Evolutionary conservation across 2,113 vertebrate genomes (phyloP).

Genomic region (Marcusenius ussheri): DNA sequence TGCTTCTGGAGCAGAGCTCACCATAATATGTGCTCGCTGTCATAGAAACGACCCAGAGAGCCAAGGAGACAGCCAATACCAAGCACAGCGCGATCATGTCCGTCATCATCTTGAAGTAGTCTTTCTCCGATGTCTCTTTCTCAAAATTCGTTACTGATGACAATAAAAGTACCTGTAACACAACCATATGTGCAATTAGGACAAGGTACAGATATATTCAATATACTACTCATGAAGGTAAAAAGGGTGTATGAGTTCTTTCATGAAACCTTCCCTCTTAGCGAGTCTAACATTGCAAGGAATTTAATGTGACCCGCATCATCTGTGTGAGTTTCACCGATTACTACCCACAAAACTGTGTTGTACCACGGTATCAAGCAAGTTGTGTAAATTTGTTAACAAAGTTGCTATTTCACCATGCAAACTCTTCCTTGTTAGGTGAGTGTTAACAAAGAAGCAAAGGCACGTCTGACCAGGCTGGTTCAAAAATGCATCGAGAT

Average conservation of each 20-base stretch:
- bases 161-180: conserved; percentile 17
- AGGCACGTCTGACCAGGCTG: background rate
- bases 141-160: conserved; percentile 33
- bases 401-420: background rate
- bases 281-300: background rate
- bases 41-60: conserved; percentile 85
- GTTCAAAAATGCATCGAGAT: background rate
- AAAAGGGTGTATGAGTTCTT: background rate
- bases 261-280: background rate
- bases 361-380: background rate
- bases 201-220: background rate
- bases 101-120: conserved; percentile 79
- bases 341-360: background rate
- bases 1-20: conserved; percentile 48
- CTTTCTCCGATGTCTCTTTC: conserved; percentile 52
- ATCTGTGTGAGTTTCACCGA: background rate
- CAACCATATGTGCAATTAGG: background rate
- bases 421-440: background rate
- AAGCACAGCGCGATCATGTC: conserved; percentile 78
- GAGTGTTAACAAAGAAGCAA: background rate
- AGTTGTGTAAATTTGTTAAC: background rate
- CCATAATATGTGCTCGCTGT: conserved; percentile 76
- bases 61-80: conserved; percentile 79
- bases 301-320: background rate
- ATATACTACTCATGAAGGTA: background rate